These are phyloP conservation scores for Dendrolimus houi DNA, from an alignment of 2,888 invertebrate genomes.

Conservation along the genomic window DNA sequence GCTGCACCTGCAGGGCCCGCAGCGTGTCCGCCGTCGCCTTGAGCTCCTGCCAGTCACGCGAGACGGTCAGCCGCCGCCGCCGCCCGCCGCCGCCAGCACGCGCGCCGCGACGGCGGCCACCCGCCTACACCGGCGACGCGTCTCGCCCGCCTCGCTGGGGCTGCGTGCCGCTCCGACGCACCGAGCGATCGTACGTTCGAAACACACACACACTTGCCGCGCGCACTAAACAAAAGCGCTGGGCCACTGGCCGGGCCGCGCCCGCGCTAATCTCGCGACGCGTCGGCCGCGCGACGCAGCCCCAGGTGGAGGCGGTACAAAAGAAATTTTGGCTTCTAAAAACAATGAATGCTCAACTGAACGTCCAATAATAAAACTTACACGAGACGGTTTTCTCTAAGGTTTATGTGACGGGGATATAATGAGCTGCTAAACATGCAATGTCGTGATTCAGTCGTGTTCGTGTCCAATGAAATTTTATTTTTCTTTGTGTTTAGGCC, in stretches of 20 bases:
- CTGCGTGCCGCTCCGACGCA: slow-evolving; percentile 27
- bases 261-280: slow-evolving; percentile 22
- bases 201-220: slow-evolving; percentile 16
- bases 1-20: slow-evolving; percentile 87
- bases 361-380: slow-evolving; percentile 53
- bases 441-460: slow-evolving; percentile 67
- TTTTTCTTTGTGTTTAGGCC: slow-evolving; percentile 48
- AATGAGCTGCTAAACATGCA: slow-evolving; percentile 74
- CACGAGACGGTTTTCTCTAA: slow-evolving; percentile 67
- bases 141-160: slow-evolving; percentile 43
- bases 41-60: slow-evolving; percentile 82
- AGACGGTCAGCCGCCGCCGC: slow-evolving; percentile 43
- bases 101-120: slow-evolving; percentile 27
- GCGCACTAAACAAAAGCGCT: slow-evolving; percentile 4
- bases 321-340: slow-evolving; percentile 51
- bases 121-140: slow-evolving; percentile 37
- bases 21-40: slow-evolving; percentile 89
- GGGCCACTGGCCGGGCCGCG: slow-evolving; percentile 8
- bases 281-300: slow-evolving; percentile 45
- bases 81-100: slow-evolving; percentile 33
- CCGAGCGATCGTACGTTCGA: slow-evolving; percentile 18
- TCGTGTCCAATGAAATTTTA: slow-evolving; percentile 40
- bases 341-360: slow-evolving; percentile 55
- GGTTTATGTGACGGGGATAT: slow-evolving; percentile 67
- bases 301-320: slow-evolving; percentile 50